Evolutionary conservation across 2,113 vertebrate genomes (phyloP).

Genomic region (Alaudala cheleensis): DNA sequence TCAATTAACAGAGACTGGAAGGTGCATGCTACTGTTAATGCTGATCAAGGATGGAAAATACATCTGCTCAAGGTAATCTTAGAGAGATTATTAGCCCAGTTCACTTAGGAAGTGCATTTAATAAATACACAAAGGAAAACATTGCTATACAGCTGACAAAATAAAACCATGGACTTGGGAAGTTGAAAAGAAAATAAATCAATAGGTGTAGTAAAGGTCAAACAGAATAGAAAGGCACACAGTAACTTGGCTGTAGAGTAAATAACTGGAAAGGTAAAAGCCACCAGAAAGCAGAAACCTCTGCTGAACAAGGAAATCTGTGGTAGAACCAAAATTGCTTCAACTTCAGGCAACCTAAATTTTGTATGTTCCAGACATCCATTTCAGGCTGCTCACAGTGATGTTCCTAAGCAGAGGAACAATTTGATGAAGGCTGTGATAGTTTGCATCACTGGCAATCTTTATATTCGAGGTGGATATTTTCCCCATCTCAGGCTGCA

Average conservation of each 20-base stretch:
- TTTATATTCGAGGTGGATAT: not conserved
- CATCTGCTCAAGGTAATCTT: not conserved
- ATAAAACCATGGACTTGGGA: not conserved
- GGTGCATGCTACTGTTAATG: not conserved
- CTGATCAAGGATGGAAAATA: not conserved
- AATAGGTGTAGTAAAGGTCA: conserved; percentile 19
- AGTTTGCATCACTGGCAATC: not conserved
- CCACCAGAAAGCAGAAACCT: not conserved
- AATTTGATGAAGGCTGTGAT: not conserved
- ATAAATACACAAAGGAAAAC: not conserved
- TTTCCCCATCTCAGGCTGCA: not conserved
- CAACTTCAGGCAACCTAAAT: not conserved
- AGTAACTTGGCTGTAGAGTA: not conserved
- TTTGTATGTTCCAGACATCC: not conserved
- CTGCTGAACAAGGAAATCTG: not conserved
- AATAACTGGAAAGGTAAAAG: not conserved
- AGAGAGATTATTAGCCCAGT: not conserved
- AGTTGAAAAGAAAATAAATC: conserved; percentile 28
- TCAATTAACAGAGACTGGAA: not conserved
- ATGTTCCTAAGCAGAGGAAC: not conserved
- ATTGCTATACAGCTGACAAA: not conserved
- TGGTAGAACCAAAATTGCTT: not conserved
- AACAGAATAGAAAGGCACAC: conserved; percentile 15
- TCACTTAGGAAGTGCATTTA: not conserved
- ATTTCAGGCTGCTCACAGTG: not conserved